These are phyloP conservation scores for Zaprionus ornatus DNA, from an alignment of 1,140 invertebrate species.

Conservation along the genomic window DNA sequence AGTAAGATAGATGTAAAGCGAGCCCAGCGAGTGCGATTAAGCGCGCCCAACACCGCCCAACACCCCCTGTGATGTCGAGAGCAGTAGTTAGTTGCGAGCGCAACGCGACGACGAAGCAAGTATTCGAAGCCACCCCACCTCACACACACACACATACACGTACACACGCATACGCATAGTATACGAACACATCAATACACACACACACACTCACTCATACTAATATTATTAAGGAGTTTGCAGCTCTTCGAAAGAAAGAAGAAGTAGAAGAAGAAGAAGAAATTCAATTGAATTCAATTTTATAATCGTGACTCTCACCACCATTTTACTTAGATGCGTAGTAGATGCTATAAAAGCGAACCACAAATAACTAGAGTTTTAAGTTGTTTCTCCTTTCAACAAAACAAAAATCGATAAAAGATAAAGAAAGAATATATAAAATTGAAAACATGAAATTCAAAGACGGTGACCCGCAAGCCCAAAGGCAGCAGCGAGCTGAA, in stretches of 20 bases:
- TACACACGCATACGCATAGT: slow-evolving; percentile 50
- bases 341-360: slow-evolving; percentile 60
- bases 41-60: slow-evolving; percentile 48
- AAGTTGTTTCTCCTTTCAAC: slow-evolving; percentile 79
- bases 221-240: slow-evolving; percentile 53
- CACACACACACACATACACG: slow-evolving; percentile 44
- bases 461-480: slow-evolving; percentile 60
- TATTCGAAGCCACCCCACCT: slow-evolving; percentile 82
- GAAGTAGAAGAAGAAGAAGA: not conserved
- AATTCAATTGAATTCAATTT: slow-evolving; percentile 36
- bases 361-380: slow-evolving; percentile 71
- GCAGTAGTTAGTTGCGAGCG: slow-evolving; percentile 74
- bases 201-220: slow-evolving; percentile 50
- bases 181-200: slow-evolving; percentile 61
- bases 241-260: not conserved
- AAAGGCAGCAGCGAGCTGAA: slow-evolving; percentile 5
- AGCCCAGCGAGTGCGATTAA: slow-evolving; percentile 47
- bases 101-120: slow-evolving; percentile 78
- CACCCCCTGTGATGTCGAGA: slow-evolving; percentile 65
- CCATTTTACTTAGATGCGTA: slow-evolving; percentile 82
- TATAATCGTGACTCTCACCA: slow-evolving; percentile 81
- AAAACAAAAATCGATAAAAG: slow-evolving; percentile 40
- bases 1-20: slow-evolving; percentile 32
- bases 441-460: slow-evolving; percentile 79
- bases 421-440: slow-evolving; percentile 35